Evolutionary conservation across 2,888 invertebrate species (phyloP).

Genomic region (Eumerus sabulonum): DNA sequence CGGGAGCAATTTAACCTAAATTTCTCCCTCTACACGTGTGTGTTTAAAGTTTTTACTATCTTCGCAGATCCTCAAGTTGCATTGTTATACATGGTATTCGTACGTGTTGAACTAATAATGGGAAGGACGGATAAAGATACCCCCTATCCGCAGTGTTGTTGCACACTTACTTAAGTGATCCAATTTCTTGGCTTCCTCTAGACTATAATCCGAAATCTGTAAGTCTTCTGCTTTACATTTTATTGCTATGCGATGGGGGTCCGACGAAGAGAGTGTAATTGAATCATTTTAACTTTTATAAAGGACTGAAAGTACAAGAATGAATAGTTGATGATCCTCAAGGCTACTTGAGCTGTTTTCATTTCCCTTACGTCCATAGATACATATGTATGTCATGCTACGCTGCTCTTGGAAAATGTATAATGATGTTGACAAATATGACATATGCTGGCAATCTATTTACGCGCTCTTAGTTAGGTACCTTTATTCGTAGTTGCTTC

Average conservation of each 20-base stretch:
- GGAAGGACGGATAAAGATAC: conserved; percentile 22
- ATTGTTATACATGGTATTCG: background rate
- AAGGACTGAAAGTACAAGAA: background rate
- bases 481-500: conserved; percentile 24
- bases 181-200: conserved; percentile 30
- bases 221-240: too few relatives aligned
- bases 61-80: conserved; percentile 5
- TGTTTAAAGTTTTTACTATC: conserved; percentile 21
- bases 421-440: conserved; percentile 62
- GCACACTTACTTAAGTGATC: conserved; percentile 50
- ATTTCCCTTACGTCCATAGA: too few relatives aligned
- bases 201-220: too few relatives aligned
- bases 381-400: too few relatives aligned
- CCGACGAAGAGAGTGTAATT: conserved; percentile 28
- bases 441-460: too few relatives aligned
- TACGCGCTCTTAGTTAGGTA: too few relatives aligned
- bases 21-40: conserved; percentile 32
- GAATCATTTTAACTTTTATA: conserved; percentile 39
- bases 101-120: conserved; percentile 55
- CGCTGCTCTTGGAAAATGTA: too few relatives aligned
- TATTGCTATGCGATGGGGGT: conserved; percentile 22
- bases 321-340: conserved; percentile 26
- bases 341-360: conserved; percentile 17
- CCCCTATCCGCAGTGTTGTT: conserved; percentile 16
- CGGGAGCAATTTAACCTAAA: conserved; percentile 66